Evolutionary conservation across 2,888 invertebrate species (phyloP), one percentile per base, ranked within the genome.

Genomic region (Eurytoma californica): DNA sequence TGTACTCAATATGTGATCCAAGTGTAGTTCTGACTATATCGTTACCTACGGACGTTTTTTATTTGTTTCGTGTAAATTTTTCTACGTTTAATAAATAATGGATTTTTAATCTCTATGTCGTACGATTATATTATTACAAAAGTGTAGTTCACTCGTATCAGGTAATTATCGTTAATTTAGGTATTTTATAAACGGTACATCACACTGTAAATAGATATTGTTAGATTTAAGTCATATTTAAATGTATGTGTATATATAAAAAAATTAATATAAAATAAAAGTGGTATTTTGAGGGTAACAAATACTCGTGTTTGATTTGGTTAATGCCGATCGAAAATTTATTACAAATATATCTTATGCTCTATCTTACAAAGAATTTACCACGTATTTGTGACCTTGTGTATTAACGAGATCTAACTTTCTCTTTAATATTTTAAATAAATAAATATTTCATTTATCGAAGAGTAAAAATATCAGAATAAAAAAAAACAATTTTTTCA

Each of bases 281-380:
- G 14, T 4, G 39, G 13, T 73, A 67, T 14, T 13, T n/a, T 4
- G n/a, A 53, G 51, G n/a, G 24, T 24, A 76, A 75, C 18, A 66
- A 73, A 69, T 68, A 69, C 20, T 70, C 18, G 4, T 69, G 0
- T 53, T 9, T 53, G 30, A 66, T 77, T 81, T 78, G 80, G 75
- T 78, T 82, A 75, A 82, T 78, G 75, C 76, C 80, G 77, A 80
- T 82, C 66, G 66, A 80, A 82, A 82, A 80, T 82, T 80, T 82
- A 82, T 82, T 82, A 80, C 75, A 82, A 82, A 82, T 80, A 72
- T 72, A 55, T 28, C 78, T 80, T 76, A 81, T 20, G 51, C 53
- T 53, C 75, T 82, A 80, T 77, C 60, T 77, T 80, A 82, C 75
- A 82, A 77, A 79, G 77, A 67, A 81, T 67, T 79, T 68, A 73